phyloP scores from a whole-genome alignment of 64 coral and sea anemone species.

The Pocillopora verrucosa region DNA sequence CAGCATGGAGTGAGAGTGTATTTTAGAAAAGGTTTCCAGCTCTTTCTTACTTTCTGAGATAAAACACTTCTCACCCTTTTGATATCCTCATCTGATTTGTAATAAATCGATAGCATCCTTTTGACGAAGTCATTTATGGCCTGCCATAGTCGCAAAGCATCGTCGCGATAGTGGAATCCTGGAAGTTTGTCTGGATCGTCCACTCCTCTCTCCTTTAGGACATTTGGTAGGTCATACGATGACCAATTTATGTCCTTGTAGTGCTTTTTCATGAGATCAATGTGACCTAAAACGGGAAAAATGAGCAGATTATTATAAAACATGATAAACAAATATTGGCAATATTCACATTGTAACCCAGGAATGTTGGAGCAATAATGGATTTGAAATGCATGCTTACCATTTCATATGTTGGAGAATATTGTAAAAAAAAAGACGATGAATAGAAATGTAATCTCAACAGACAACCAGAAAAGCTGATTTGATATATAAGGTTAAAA shows the following conservation, averaged over 20 bases:
- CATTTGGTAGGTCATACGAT: constrained; percentile 60
- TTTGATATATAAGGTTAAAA: too few relatives aligned
- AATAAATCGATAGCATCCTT: constrained; percentile 54
- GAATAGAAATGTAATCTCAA: too few relatives aligned
- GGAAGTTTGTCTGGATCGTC: constrained; percentile 70
- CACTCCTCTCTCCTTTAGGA: constrained; percentile 72
- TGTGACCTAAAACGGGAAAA: constrained; percentile 34
- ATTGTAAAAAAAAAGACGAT: too few relatives aligned
- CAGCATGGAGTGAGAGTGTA: too few relatives aligned
- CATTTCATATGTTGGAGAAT: too few relatives aligned
- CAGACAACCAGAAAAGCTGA: too few relatives aligned
- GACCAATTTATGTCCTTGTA: constrained; percentile 72
- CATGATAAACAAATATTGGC: neutral
- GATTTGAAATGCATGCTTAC: too few relatives aligned
- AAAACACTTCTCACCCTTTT: neutral
- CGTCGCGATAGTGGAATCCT: constrained; percentile 81
- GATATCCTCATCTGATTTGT: constrained; percentile 59
- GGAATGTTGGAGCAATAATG: too few relatives aligned
- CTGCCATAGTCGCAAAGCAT: constrained; percentile 77
- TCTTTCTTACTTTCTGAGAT: neutral
- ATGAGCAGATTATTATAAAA: neutral
- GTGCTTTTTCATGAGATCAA: constrained; percentile 78
- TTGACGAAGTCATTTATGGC: constrained; percentile 56
- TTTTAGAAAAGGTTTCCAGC: too few relatives aligned
- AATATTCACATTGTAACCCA: too few relatives aligned